Evolutionary conservation across 2,113 vertebrate species (phyloP).

Genomic region (Melanotaenia duboulayi): DNA sequence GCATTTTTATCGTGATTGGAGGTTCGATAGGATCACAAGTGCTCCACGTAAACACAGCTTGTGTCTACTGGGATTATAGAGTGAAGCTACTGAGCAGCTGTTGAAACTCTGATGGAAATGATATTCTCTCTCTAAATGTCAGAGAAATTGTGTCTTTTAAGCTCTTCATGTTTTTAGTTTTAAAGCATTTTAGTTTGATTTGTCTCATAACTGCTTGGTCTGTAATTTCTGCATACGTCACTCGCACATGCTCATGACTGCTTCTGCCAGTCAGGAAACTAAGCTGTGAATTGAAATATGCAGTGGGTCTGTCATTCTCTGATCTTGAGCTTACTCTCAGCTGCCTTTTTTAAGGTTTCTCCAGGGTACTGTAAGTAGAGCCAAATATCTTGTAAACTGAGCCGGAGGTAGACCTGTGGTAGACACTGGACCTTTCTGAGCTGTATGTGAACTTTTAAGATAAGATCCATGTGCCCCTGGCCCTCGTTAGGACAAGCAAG

Average conservation of each 20-base stretch:
- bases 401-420: neutral
- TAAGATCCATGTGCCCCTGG: neutral
- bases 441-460: slow-evolving; percentile 8
- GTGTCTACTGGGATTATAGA: neutral
- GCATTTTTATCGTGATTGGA: too few relatives aligned
- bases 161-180: neutral
- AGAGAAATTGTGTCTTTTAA: neutral
- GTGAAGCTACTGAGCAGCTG: neutral
- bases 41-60: too few relatives aligned
- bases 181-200: too few relatives aligned
- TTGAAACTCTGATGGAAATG: neutral
- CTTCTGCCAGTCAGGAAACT: too few relatives aligned
- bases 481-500: neutral
- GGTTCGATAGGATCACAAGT: too few relatives aligned
- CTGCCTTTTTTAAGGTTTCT: neutral
- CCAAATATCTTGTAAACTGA: slow-evolving; percentile 5
- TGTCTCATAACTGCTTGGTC: neutral
- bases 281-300: too few relatives aligned
- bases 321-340: too few relatives aligned
- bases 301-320: too few relatives aligned
- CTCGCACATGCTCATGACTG: too few relatives aligned
- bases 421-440: neutral
- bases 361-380: neutral
- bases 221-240: too few relatives aligned
- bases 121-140: neutral